Conservation (phyloP, 2,797 vertebrate species). For the Melanotaenia parkinsoni region DNA sequence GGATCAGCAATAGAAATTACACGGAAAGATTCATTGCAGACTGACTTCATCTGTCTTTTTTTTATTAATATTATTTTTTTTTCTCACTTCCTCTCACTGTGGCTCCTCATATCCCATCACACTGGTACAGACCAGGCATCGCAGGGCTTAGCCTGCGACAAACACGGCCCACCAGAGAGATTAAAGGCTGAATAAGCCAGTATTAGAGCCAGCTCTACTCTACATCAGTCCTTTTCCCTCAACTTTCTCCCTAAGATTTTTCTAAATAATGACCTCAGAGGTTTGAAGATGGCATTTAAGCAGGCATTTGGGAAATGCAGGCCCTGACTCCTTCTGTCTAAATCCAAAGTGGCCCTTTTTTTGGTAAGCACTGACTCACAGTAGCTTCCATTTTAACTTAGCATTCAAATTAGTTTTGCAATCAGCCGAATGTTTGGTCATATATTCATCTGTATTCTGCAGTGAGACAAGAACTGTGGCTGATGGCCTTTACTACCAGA, state of each 20-base stretch:
- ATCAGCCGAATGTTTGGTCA: constrained; percentile 36
- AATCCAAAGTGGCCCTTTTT: constrained; percentile 53
- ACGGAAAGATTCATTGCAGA: constrained; percentile 61
- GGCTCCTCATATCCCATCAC: constrained; percentile 57
- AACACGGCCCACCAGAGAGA: constrained; percentile 75
- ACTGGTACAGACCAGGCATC: constrained; percentile 56
- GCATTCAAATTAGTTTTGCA: constrained; percentile 50
- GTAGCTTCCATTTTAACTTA: constrained; percentile 29
- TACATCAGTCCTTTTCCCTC: constrained; percentile 66
- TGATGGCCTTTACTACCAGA: constrained; percentile 62
- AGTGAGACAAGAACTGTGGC: constrained; percentile 53
- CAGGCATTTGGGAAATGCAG: constrained; percentile 57
- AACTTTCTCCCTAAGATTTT: constrained; percentile 73
- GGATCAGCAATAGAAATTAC: constrained; percentile 69
- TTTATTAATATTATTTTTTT: not conserved
- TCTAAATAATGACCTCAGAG: constrained; percentile 73
- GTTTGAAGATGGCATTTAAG: constrained; percentile 76
- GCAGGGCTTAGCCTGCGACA: constrained; percentile 71
- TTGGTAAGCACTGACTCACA: constrained; percentile 62
- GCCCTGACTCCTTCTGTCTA: constrained; percentile 37
- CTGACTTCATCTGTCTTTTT: constrained; percentile 61
- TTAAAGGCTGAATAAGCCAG: constrained; percentile 68
- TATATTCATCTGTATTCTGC: constrained; percentile 43
- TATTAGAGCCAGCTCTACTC: constrained; percentile 54
- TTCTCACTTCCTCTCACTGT: constrained; percentile 53